Evolutionary conservation across 1,140 invertebrate genomes (phyloP).

Genomic region (Radopholus similis): DNA sequence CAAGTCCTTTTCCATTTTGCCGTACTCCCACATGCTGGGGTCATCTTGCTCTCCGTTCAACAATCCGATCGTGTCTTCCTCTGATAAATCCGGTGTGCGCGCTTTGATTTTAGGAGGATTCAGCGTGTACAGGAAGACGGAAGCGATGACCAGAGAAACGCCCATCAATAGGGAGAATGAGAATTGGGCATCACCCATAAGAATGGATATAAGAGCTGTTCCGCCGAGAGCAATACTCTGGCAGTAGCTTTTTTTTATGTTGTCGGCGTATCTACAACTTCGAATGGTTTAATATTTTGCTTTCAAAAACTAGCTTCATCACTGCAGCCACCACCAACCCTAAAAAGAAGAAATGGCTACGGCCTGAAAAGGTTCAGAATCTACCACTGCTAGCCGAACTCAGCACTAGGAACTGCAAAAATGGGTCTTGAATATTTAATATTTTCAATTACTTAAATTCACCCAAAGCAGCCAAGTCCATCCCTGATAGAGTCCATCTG

Average conservation of each 20-base stretch:
- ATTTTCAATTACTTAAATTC: slow-evolving; percentile 67
- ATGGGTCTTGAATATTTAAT: neutral
- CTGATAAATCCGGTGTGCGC: neutral
- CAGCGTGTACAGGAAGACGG: slow-evolving; percentile 35
- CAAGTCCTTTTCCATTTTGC: neutral
- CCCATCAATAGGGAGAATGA: slow-evolving; percentile 20
- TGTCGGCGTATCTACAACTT: slow-evolving; percentile 73
- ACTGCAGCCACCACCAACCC: neutral
- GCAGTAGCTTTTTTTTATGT: slow-evolving; percentile 66
- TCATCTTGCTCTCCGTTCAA: slow-evolving; percentile 12
- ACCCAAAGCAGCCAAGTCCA: slow-evolving; percentile 79
- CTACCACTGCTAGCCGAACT: neutral
- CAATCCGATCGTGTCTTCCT: neutral
- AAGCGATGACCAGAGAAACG: slow-evolving; percentile 25
- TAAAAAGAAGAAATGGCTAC: neutral
- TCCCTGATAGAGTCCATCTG: slow-evolving; percentile 63
- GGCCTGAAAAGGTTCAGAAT: neutral
- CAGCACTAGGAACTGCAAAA: neutral
- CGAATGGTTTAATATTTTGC: neutral
- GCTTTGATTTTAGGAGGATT: slow-evolving; percentile 23
- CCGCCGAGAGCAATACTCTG: slow-evolving; percentile 38
- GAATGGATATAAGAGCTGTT: slow-evolving; percentile 33
- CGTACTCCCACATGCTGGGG: no score
- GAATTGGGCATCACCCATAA: slow-evolving; percentile 27
- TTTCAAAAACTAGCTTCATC: neutral